These are phyloP conservation scores for Athalia cordata DNA, from an alignment of 2,888 invertebrate genomes.

Conservation along the genomic window DNA sequence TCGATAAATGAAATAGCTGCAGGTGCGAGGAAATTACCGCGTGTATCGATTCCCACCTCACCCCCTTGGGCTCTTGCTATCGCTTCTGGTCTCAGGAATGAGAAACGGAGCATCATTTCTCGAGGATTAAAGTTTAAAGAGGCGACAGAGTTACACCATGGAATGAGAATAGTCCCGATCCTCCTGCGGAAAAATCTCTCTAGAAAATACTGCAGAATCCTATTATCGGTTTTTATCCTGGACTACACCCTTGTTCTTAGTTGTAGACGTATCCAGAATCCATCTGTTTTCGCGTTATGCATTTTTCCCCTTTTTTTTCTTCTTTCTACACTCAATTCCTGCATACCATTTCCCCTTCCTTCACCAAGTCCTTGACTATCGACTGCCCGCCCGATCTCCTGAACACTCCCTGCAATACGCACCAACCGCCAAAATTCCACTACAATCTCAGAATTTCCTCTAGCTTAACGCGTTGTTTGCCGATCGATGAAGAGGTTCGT, in stretches of 20 bases:
- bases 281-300: not conserved
- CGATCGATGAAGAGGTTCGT: slow-evolving; percentile 15
- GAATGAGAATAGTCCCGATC: not conserved
- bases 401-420: not conserved
- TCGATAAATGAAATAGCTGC: too few species aligned
- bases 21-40: too few species aligned
- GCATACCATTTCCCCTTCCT: not conserved
- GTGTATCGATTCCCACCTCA: too few species aligned
- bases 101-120: slow-evolving; percentile 2
- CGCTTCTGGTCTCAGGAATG: too few species aligned
- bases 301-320: slow-evolving; percentile 9
- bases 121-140: slow-evolving; percentile 28
- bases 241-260: not conserved
- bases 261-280: slow-evolving; percentile 2
- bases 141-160: not conserved
- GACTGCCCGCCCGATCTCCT: not conserved
- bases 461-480: not conserved
- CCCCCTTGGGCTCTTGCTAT: too few species aligned
- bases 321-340: not conserved
- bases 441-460: slow-evolving; percentile 25
- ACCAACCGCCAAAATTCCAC: slow-evolving; percentile 23
- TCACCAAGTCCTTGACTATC: not conserved
- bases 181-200: not conserved
- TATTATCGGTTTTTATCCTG: slow-evolving; percentile 27
- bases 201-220: slow-evolving; percentile 36